phyloP scores from a whole-genome alignment of 2,113 vertebrate genomes.

The Perca schrenkii region DNA sequence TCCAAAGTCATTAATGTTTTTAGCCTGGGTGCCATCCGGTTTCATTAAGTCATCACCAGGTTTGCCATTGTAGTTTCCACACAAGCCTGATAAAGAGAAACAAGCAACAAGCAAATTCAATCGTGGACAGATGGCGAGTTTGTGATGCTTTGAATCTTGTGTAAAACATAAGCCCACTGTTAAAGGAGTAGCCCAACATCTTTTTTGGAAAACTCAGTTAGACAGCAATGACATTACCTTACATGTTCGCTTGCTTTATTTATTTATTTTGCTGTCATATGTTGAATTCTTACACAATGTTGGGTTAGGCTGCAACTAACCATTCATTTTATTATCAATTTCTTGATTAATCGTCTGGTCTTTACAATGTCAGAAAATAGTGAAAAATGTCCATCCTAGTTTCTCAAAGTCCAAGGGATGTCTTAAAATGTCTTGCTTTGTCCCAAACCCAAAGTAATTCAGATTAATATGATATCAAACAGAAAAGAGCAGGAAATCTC shows the following conservation, averaged over 20 bases:
- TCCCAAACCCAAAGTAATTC: too few relatives aligned
- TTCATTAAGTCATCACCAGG: conserved; percentile 29
- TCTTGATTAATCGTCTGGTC: too few relatives aligned
- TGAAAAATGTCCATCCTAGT: too few relatives aligned
- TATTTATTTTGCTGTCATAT: background rate
- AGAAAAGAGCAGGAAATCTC: too few relatives aligned
- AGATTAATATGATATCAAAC: too few relatives aligned
- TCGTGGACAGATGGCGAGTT: background rate
- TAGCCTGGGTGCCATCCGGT: conserved; percentile 23
- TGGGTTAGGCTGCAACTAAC: too few relatives aligned
- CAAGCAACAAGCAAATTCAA: background rate
- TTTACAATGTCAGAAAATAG: too few relatives aligned
- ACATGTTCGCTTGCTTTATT: background rate
- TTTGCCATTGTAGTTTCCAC: conserved; percentile 51
- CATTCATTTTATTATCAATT: too few relatives aligned
- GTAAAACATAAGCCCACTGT: background rate
- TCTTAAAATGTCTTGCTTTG: too few relatives aligned
- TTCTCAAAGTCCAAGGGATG: too few relatives aligned
- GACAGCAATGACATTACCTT: background rate
- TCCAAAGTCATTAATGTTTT: conserved; percentile 14
- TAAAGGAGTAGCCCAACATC: too few relatives aligned
- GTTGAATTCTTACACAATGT: background rate
- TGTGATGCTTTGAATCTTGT: background rate
- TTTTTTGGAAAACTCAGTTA: too few relatives aligned
- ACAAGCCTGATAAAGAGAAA: conserved; percentile 37